Evolutionary conservation across 2,113 vertebrate species (phyloP), one percentile per base, ranked within the genome.

Genomic region (Speoplatyrhinus poulsoni): DNA sequence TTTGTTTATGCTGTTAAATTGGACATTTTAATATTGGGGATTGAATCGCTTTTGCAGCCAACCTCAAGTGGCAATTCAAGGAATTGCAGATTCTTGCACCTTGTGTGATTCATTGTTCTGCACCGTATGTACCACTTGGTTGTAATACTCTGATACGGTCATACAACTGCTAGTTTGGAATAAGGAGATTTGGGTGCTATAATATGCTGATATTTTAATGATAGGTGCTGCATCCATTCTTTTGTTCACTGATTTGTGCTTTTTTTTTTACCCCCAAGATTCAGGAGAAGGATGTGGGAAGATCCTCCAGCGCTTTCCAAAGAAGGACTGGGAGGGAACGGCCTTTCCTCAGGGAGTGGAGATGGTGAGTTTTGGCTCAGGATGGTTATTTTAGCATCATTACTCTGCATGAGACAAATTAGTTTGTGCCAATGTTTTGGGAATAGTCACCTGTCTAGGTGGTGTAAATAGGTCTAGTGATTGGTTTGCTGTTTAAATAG

Each of bases 291-390:
- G 96, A 84, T 93, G 95, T 82, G 98, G 98, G 64, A 99, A 96
- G 91, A 99, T 98, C 87, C 96, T 99, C 84, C 98, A 98, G 68
- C 94, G 96, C 75, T 99, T 96, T 89, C 98, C 98, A 63, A 95
- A 95, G 87, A 96, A 94, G 69, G 98, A 99, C 88, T 97, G 97
- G 96, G 95, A 95, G 74, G 96, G 97, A 63, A 98, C 97, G 9
- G 96, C 95, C 56, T 99, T 99, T 85, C 97, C 96, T 65, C 98
- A 99, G 80, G 98, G 98, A 78, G 95, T 99, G 90, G 97, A 99
- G 84, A 93, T 99, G 97, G 98, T 98, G 88, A 94, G 94, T 95
- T 26, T n/a, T 57, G 50, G 5, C 41, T 67, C 33, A 26, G 26
- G 26, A 26, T 7, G 62, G 3, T 4, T 15, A 66, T 4, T 11